Percentiles rank a stretch among this genome's conserved stretches.
Evolutionary conservation across 2,797 vertebrate species (phyloP).

Genomic region (Sebastes trivittatus): DNA sequence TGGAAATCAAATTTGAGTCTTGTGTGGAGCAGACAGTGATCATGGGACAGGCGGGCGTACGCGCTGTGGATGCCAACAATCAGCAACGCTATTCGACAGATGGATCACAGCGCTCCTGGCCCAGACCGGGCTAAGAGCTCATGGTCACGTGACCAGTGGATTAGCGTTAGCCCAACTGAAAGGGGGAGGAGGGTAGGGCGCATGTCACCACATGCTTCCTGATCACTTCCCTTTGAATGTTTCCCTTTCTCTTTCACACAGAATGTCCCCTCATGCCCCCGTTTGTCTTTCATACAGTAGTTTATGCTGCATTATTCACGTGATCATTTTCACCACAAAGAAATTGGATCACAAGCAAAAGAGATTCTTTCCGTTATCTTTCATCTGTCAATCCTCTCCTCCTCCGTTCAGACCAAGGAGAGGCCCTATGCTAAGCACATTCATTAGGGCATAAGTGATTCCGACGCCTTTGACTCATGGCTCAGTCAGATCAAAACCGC

Average conservation of each 20-base stretch:
- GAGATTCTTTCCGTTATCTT: neutral
- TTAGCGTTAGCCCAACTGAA: slow-evolving; percentile 76
- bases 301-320: neutral
- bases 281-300: neutral
- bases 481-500: slow-evolving; percentile 46
- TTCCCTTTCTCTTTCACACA: slow-evolving; percentile 57
- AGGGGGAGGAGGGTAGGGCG: slow-evolving; percentile 62
- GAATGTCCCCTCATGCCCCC: neutral
- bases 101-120: slow-evolving; percentile 65
- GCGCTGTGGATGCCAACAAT: slow-evolving; percentile 62
- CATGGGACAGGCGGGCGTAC: slow-evolving; percentile 32
- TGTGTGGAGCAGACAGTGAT: slow-evolving; percentile 33
- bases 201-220: slow-evolving; percentile 72
- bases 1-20: slow-evolving; percentile 25
- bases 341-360: neutral
- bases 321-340: neutral
- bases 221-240: slow-evolving; percentile 68
- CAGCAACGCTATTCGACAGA: slow-evolving; percentile 69
- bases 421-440: neutral
- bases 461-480: slow-evolving; percentile 53
- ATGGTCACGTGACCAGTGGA: slow-evolving; percentile 76
- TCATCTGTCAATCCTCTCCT: neutral
- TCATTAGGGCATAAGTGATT: slow-evolving; percentile 31
- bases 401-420: neutral
- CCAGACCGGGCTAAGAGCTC: slow-evolving; percentile 66